A percentile compares a stretch with the other conserved stretches of the same genome.
Evolutionary conservation across 2,888 invertebrate genomes (phyloP).

Genomic region (Osmoderma eremita): DNA sequence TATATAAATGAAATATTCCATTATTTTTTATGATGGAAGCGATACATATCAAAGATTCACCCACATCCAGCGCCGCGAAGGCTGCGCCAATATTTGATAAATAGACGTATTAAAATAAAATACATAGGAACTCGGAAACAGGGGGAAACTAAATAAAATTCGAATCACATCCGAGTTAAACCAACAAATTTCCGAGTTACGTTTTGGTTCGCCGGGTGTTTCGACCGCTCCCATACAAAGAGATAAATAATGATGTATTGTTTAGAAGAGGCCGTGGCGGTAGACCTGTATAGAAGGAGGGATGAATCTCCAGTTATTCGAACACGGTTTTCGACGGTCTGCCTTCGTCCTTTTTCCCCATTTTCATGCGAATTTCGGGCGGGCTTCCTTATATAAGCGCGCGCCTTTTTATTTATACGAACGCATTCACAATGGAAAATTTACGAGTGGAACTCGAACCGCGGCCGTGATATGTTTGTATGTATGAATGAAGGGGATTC

Average conservation of each 20-base stretch:
- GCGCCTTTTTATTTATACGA: conserved; percentile 30
- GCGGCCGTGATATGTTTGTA: not conserved
- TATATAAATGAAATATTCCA: too few species aligned
- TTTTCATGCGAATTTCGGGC: conserved; percentile 15
- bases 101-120: conserved; percentile 36
- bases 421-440: conserved; percentile 29
- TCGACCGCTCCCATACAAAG: conserved; percentile 52
- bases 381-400: conserved; percentile 7
- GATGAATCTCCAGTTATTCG: not conserved
- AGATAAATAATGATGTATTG: conserved; percentile 59
- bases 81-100: conserved; percentile 27
- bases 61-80: too few species aligned
- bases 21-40: too few species aligned
- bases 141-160: conserved; percentile 51
- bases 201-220: conserved; percentile 49
- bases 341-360: conserved; percentile 14
- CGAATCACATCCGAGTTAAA: conserved; percentile 56
- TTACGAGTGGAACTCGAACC: conserved; percentile 20
- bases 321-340: too few species aligned
- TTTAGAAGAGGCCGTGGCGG: conserved; percentile 44
- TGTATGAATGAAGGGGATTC: not conserved
- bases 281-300: not conserved
- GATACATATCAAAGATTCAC: too few species aligned
- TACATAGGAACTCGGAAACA: conserved; percentile 31
- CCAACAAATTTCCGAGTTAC: conserved; percentile 53